A percentile compares a stretch with the other conserved stretches of the same genome.
These are phyloP conservation scores for Sesamia inferens DNA, from an alignment of 2,888 invertebrate genomes.

Conservation along the genomic window DNA sequence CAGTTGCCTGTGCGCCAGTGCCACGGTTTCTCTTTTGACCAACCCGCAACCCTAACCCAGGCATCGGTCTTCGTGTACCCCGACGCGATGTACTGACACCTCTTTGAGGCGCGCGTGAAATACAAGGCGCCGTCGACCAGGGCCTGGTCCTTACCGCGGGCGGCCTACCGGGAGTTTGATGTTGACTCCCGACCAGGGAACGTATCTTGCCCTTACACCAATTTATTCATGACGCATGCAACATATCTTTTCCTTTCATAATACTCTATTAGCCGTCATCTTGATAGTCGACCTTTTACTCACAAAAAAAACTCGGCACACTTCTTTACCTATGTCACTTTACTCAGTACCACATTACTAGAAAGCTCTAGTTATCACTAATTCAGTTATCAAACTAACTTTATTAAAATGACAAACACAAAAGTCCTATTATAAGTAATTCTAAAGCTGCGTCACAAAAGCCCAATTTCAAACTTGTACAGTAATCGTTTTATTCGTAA, in stretches of 20 bases:
- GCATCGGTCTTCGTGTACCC: too few relatives aligned
- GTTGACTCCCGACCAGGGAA: too few relatives aligned
- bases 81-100: too few relatives aligned
- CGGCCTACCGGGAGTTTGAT: too few relatives aligned
- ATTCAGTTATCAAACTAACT: constrained; percentile 20
- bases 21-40: too few relatives aligned
- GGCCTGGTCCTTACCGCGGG: too few relatives aligned
- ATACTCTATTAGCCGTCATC: neutral
- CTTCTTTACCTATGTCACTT: neutral
- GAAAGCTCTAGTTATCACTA: neutral
- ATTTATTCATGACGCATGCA: neutral
- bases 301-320: neutral
- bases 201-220: neutral
- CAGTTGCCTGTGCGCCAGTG: too few relatives aligned
- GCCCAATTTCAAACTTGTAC: constrained; percentile 52
- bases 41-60: too few relatives aligned
- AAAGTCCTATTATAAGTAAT: constrained; percentile 49
- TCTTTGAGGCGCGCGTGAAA: too few relatives aligned
- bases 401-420: constrained; percentile 37
- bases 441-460: constrained; percentile 52
- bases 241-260: neutral
- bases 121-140: too few relatives aligned
- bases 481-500: constrained; percentile 62
- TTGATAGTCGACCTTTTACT: neutral
- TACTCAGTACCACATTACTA: neutral